Base-by-base conservation (phyloP, 2,797 vertebrate species). In the Scyliorhinus canicula region DNA sequence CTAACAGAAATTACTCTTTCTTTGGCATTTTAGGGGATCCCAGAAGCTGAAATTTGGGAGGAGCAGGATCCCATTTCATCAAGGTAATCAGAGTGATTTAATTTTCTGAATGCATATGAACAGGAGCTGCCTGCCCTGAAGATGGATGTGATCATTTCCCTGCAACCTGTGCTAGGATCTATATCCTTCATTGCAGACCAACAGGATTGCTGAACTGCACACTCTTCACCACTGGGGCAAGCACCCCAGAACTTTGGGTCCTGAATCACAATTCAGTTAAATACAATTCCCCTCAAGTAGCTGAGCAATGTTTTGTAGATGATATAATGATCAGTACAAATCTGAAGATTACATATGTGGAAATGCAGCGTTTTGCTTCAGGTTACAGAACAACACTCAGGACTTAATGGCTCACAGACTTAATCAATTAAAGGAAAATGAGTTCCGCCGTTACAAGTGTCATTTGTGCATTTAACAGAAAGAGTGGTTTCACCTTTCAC, bases 371-470 rank as follows among this genome's bases (percentile, higher is more conserved):
- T 44, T 63, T 63, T 91, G 88, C 88, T 65, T 65, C 60, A 65
- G 88, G 60, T 63, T 91, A 91, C 60, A 91, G 40, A 65, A n/a
- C 60, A 91, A 60, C 88, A 44, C 31, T 88, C 85, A n/a, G 82
- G 28, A n/a, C 21, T 91, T 91, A 91, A 91, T 91, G 60, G 60
- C 8, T 65, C 88, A 40, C 8, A 65, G 57, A 44, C 88, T 65
- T 65, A 28, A 65, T 63, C 88, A 65, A 63, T 91, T 65, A 63
- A 40, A 65, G 60, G 57, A 65, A 65, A 65, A 65, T 91, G 60
- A 65, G 57, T 91, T 91, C 88, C 88, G 88, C 88, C 65, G n/a
- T 91, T 91, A 65, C 9, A 91, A 65, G 88, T 16, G 60, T 44
- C n/a, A 91, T 91, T 91, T 28, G 7, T 63, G 40, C 24, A 91